phyloP scores from a whole-genome alignment of 2,113 vertebrate genomes.

The Tilapia sparmanii region DNA sequence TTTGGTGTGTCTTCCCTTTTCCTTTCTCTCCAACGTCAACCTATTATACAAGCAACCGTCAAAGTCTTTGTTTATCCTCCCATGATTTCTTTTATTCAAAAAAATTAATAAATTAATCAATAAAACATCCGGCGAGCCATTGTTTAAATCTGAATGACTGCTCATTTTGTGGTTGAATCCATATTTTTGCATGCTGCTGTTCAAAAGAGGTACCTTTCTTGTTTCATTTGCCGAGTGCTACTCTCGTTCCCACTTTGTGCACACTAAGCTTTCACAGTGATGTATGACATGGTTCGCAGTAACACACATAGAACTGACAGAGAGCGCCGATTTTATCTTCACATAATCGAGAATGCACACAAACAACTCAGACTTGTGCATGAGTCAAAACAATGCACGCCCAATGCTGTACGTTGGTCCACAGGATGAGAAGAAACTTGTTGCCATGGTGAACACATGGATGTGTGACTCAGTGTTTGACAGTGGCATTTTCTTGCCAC shows the following conservation, averaged over 20 bases:
- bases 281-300: neutral
- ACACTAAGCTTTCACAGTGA: neutral
- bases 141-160: neutral
- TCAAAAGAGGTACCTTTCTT: conserved; percentile 4
- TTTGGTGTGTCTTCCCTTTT: neutral
- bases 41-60: neutral
- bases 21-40: neutral
- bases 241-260: neutral
- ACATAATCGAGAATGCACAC: neutral
- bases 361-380: neutral
- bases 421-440: neutral
- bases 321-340: neutral
- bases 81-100: neutral
- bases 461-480: neutral
- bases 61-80: neutral
- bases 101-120: neutral
- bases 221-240: neutral
- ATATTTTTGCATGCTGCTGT: neutral
- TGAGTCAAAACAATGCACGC: neutral
- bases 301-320: neutral
- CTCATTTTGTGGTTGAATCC: neutral
- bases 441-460: conserved; percentile 50
- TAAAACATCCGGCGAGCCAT: neutral
- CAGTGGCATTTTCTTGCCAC: conserved; percentile 3
- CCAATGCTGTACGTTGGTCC: neutral